phyloP scores from a whole-genome alignment of 2,113 vertebrate genomes.

The Glareola pratincola region DNA sequence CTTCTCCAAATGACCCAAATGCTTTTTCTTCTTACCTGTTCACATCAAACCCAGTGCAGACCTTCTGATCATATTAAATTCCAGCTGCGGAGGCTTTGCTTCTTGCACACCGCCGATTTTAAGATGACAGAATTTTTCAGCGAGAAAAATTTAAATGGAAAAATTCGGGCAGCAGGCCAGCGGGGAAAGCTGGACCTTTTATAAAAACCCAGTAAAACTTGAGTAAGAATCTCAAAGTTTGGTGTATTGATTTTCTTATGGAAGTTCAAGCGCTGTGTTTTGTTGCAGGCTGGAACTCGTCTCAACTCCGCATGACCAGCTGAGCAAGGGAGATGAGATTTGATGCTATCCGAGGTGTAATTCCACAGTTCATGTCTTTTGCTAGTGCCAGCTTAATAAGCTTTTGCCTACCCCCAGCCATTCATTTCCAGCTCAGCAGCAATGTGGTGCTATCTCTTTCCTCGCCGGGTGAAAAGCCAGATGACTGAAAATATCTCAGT shows the following conservation, averaged over 20 bases:
- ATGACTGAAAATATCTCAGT: background rate
- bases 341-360: constrained; percentile 32
- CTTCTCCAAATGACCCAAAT: background rate
- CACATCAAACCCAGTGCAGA: background rate
- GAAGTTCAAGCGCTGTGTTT: constrained; percentile 21
- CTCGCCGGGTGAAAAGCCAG: background rate
- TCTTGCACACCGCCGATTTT: background rate
- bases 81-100: background rate
- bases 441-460: background rate
- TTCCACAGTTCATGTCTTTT: constrained; percentile 33
- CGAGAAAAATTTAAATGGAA: background rate
- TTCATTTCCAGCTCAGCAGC: constrained; percentile 54
- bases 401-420: background rate
- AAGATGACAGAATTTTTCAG: background rate
- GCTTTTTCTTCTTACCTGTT: background rate
- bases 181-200: background rate
- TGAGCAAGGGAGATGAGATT: constrained; percentile 47
- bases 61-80: background rate
- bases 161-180: background rate
- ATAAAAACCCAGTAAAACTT: background rate
- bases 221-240: background rate
- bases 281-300: constrained; percentile 34
- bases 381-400: background rate
- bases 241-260: constrained; percentile 8
- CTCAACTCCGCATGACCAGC: constrained; percentile 23